Percentiles rank a stretch among this genome's conserved stretches.
These are phyloP conservation scores for Sthenelais limicola DNA, from an alignment of 2,888 invertebrate genomes.

Conservation along the genomic window DNA sequence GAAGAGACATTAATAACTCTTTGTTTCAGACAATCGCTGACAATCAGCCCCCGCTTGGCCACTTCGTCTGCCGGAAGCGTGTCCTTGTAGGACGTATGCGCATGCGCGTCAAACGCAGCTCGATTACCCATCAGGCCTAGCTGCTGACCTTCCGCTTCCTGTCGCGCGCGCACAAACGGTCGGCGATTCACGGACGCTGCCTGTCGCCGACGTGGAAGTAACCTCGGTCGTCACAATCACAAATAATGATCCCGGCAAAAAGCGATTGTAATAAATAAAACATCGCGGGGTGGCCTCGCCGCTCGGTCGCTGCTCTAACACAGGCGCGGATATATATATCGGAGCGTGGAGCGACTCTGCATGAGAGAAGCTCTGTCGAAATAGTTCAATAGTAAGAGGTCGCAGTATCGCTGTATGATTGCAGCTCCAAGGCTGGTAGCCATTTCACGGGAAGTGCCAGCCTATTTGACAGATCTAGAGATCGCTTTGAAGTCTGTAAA, in stretches of 20 bases:
- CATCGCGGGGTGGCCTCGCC: constrained; percentile 13
- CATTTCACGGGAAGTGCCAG: too few relatives aligned
- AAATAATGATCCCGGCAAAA: constrained; percentile 24
- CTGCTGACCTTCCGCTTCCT: constrained; percentile 17
- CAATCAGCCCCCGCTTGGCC: not conserved
- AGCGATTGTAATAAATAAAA: constrained; percentile 12
- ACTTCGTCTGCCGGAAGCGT: constrained; percentile 7
- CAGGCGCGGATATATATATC: too few relatives aligned
- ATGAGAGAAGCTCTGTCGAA: too few relatives aligned
- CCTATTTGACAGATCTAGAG: too few relatives aligned
- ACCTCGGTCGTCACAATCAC: constrained; percentile 32
- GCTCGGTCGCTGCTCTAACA: too few relatives aligned
- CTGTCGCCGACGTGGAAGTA: not conserved
- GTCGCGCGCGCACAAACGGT: not conserved
- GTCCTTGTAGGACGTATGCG: constrained; percentile 5
- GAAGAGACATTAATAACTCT: constrained; percentile 28
- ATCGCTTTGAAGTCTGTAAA: too few relatives aligned
- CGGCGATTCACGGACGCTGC: not conserved
- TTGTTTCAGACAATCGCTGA: constrained; percentile 32
- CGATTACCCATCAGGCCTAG: constrained; percentile 22
- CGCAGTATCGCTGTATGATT: too few relatives aligned
- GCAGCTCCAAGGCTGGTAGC: too few relatives aligned
- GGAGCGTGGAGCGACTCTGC: too few relatives aligned
- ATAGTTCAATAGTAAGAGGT: too few relatives aligned
- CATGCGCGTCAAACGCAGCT: constrained; percentile 11